These are phyloP conservation scores for Thysanoteuthis rhombus DNA, from an alignment of 2,888 invertebrate species.

Conservation along the genomic window DNA sequence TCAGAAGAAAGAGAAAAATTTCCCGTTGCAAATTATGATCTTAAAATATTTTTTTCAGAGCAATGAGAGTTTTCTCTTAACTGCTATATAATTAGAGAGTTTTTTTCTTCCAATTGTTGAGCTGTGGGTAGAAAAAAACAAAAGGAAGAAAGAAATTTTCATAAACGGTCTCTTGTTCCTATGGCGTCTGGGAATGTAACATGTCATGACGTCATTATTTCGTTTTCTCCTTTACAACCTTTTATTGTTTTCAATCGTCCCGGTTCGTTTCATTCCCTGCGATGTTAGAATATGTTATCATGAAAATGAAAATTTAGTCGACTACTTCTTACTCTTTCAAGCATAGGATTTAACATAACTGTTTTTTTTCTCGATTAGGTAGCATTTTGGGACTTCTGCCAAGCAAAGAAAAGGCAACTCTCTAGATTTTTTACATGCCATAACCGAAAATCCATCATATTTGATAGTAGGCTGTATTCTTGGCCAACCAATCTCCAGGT, in stretches of 20 bases:
- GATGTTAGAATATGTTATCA: too few species aligned
- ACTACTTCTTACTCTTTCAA: too few species aligned
- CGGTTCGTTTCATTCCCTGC: neutral
- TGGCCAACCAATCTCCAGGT: too few species aligned
- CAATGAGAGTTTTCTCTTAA: neutral
- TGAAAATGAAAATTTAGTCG: too few species aligned
- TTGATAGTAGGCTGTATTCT: too few species aligned
- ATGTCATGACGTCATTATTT: neutral
- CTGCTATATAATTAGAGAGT: neutral
- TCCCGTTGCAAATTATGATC: neutral
- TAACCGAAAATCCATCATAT: too few species aligned
- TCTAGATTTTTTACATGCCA: too few species aligned
- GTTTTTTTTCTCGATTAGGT: too few species aligned
- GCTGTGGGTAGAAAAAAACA: neutral
- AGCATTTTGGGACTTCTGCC: too few species aligned
- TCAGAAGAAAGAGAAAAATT: neutral
- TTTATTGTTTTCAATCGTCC: neutral
- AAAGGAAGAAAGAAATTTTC: neutral
- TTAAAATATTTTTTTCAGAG: neutral
- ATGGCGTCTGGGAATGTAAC: neutral
- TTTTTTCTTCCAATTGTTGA: neutral
- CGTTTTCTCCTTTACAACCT: neutral
- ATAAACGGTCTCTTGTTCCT: neutral
- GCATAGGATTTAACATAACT: too few species aligned
- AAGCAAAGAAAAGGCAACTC: too few species aligned